Evolutionary conservation across 1,140 invertebrate species (phyloP).

Genomic region (Apolygus lucorum): DNA sequence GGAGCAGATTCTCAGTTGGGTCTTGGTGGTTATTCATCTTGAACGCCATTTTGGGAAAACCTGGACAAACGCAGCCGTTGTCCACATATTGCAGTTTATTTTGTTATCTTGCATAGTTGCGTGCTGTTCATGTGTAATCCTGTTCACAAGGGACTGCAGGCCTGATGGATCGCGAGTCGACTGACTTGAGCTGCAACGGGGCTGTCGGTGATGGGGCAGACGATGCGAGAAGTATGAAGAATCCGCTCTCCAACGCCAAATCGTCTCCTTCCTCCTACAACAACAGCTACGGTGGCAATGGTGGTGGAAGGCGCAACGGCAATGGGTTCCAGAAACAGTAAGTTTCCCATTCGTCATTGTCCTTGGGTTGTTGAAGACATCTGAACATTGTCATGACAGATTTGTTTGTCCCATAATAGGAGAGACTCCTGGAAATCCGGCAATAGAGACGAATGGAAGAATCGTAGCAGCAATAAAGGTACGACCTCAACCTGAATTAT

Average conservation of each 20-base stretch:
- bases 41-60: too few species aligned
- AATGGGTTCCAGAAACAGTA: too few species aligned
- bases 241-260: background rate
- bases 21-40: too few species aligned
- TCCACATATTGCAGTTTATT: too few species aligned
- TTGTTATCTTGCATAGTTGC: background rate
- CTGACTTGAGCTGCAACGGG: background rate
- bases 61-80: too few species aligned
- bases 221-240: background rate
- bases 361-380: background rate
- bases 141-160: background rate
- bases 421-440: background rate
- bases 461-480: background rate
- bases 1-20: too few species aligned
- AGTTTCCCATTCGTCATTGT: background rate
- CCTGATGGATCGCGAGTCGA: background rate
- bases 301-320: background rate
- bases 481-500: too few species aligned
- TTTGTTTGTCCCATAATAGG: background rate
- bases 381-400: background rate
- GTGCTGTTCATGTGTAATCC: background rate
- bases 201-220: background rate
- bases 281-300: background rate
- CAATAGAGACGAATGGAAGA: background rate
- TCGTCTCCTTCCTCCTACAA: background rate